Percentiles rank a stretch among this genome's conserved stretches.
Evolutionary conservation across 2,113 vertebrate species (phyloP).

Genomic region (Lipotes vexillifer): DNA sequence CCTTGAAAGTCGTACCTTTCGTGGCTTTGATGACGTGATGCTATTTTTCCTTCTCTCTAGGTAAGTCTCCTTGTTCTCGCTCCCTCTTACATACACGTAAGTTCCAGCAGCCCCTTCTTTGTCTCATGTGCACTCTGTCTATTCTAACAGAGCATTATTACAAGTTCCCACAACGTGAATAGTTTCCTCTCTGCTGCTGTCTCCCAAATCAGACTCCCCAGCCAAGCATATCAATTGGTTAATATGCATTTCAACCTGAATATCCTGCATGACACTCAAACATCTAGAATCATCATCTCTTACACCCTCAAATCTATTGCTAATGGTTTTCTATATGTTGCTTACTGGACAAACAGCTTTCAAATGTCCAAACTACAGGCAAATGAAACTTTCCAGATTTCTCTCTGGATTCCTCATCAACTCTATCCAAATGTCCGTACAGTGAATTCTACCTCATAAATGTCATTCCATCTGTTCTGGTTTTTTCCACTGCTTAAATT

Average conservation of each 20-base stretch:
- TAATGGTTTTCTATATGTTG: neutral
- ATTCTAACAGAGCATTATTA: neutral
- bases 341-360: neutral
- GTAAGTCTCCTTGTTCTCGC: neutral
- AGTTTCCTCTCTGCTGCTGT: neutral
- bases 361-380: neutral
- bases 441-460: neutral
- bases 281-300: neutral
- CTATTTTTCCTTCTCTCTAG: neutral
- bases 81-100: neutral
- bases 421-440: neutral
- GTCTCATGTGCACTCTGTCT: neutral
- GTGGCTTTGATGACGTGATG: neutral
- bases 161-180: neutral
- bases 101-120: neutral
- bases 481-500: neutral
- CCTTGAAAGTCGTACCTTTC: neutral
- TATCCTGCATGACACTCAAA: neutral
- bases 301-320: neutral
- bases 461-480: neutral
- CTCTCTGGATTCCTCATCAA: neutral
- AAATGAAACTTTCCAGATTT: neutral
- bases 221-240: neutral
- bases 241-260: neutral
- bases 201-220: neutral